Evolutionary conservation across 2,888 invertebrate genomes (phyloP).

Genomic region (Erebia aethiops): DNA sequence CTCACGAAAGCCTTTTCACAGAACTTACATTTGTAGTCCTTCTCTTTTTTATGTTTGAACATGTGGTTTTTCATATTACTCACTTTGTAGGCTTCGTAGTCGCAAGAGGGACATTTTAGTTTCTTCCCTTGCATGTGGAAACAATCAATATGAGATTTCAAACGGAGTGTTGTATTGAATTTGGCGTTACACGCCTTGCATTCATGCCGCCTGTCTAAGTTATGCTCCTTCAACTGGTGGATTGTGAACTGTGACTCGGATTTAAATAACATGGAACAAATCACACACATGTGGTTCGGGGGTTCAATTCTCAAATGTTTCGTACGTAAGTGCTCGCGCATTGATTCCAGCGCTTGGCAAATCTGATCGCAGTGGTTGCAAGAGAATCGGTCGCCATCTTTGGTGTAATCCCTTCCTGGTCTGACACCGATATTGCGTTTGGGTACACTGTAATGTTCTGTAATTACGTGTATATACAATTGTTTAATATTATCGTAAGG

Average conservation of each 20-base stretch:
- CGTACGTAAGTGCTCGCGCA: too few species aligned
- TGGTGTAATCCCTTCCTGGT: too few species aligned
- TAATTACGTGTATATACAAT: too few species aligned
- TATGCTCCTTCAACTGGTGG: constrained; percentile 54
- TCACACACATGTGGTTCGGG: background rate
- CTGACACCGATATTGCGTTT: too few species aligned
- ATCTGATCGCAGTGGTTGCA: too few species aligned
- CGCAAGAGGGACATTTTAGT: constrained; percentile 59
- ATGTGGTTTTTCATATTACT: constrained; percentile 65
- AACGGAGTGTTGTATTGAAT: constrained; percentile 54
- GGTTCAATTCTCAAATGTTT: too few species aligned
- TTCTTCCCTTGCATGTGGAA: constrained; percentile 70
- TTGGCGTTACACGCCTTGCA: constrained; percentile 68
- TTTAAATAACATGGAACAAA: background rate
- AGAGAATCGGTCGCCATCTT: too few species aligned
- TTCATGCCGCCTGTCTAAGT: constrained; percentile 61
- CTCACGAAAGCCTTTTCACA: constrained; percentile 73
- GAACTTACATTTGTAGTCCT: constrained; percentile 66
- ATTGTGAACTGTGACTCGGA: background rate
- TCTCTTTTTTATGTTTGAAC: constrained; percentile 61
- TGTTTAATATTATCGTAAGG: too few species aligned
- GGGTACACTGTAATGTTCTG: too few species aligned
- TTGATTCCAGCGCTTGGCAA: too few species aligned
- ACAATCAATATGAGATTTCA: constrained; percentile 49
- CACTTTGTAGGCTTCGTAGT: constrained; percentile 64